Conservation (phyloP, 2,113 vertebrate genomes). For the Pseudopipra pipra region DNA sequence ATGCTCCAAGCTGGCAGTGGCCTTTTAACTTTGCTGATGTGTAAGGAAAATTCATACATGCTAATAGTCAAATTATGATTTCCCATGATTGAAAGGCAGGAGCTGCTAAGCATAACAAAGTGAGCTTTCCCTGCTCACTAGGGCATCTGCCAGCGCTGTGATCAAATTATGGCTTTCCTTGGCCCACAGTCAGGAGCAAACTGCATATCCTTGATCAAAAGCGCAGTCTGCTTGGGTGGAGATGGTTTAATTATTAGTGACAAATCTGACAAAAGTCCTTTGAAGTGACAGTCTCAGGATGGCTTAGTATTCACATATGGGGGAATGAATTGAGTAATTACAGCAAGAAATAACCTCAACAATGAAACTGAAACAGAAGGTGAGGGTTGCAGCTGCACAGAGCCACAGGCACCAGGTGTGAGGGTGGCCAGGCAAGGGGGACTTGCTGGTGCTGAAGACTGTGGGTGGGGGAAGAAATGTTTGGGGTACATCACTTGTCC, state of each 20-base stretch:
- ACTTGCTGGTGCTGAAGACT: accelerated
- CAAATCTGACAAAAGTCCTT: slow-evolving; percentile 14
- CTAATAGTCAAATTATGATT: slow-evolving; percentile 1
- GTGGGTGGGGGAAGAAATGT: neutral
- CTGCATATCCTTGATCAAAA: slow-evolving; percentile 36
- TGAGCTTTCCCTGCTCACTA: neutral
- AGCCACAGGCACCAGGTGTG: neutral
- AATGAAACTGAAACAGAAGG: neutral
- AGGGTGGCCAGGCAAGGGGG: neutral
- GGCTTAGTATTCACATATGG: neutral
- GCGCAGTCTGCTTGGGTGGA: neutral
- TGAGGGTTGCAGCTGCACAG: neutral
- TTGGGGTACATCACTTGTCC: neutral
- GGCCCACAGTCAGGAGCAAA: slow-evolving; percentile 7
- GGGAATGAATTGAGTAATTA: neutral
- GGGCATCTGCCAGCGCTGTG: neutral
- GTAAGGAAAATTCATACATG: neutral
- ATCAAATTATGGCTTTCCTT: slow-evolving; percentile 31
- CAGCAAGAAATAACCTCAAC: neutral
- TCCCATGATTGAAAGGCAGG: slow-evolving; percentile 11
- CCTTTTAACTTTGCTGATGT: neutral
- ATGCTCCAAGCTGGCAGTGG: neutral
- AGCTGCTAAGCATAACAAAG: slow-evolving; percentile 21
- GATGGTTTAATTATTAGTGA: neutral
- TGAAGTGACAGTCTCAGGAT: neutral